These are phyloP conservation scores for Polyodon spathula DNA, from an alignment of 2,113 vertebrate species.

Conservation along the genomic window DNA sequence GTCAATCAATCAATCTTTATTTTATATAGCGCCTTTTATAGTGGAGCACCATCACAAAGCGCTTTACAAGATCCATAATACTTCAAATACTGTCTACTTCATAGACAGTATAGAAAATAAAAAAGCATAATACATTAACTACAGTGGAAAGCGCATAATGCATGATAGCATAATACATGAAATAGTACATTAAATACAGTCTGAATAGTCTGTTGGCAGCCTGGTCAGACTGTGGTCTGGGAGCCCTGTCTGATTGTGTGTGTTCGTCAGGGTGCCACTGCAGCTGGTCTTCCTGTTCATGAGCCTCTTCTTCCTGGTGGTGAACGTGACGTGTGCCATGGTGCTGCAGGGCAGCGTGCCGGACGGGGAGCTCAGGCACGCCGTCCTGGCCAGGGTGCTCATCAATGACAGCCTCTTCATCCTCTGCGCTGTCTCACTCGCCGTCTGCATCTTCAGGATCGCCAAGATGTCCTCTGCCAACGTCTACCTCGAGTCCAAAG, in stretches of 20 bases:
- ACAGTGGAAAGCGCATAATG: no score
- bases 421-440: constrained; percentile 79
- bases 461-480: constrained; percentile 95
- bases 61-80: no score
- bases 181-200: no score
- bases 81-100: no score
- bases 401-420: constrained; percentile 90
- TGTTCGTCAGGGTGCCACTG: constrained; percentile 63
- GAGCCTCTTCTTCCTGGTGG: constrained; percentile 78
- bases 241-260: no score
- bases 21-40: no score
- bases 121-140: no score
- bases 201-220: no score
- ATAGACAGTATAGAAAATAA: no score
- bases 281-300: constrained; percentile 73
- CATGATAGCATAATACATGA: no score
- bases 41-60: no score
- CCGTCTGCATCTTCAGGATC: constrained; percentile 84
- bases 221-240: background rate
- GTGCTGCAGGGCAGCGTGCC: constrained; percentile 62
- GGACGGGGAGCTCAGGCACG: constrained; percentile 59
- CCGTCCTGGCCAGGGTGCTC: constrained; percentile 70
- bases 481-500: constrained; percentile 96
- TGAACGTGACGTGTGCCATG: constrained; percentile 85
- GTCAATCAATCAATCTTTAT: no score